Base-by-base conservation (phyloP, 2,888 invertebrate species). In the Hanleya hanleyi region DNA sequence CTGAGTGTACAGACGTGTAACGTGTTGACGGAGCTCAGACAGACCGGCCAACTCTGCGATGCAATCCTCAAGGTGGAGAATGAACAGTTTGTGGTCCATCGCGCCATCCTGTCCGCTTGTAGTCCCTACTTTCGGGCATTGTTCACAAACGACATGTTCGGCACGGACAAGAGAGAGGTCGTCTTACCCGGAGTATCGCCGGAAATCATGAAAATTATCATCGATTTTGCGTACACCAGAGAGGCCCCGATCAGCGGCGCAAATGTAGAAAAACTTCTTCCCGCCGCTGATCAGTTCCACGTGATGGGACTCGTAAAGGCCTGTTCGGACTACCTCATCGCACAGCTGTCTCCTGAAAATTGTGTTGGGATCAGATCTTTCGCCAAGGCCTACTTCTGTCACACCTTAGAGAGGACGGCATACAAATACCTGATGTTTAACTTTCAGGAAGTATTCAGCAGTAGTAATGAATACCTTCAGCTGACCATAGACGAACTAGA, bases 41-140 rank as follows among this genome's bases (percentile, higher is more conserved):
- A 95, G 88, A 94, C 94, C 86, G 95, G 95, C 88, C 93, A 96
- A 84, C 93, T 97, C 57, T 96, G 96, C 91, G 97, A 97, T 91
- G 97, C 96, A 5, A 93, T 94, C 49, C 93, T 95, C 78, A 93
- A 96, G 71, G 95, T 95, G 83, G 96, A 96, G 89, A 95, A 95
- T 75, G 93, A 94, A 69, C 92, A 93, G 77, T 96, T 96, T 88
- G 95, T 95, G 49, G 95, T 97, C 69, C 97, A 97, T 91, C 93
- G 90, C n/a, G 87, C 87, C 71, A 88, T 90, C 73, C 79, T 90
- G 84, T 88, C 89, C 0, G 95, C 96, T 71, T 96, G 96, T 92
- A 97, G 97, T 88, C 94, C 95, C 50, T 97, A 97, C 92, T 97
- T 97, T 92, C 95, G 96, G 90, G 94, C 96, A 61, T 91, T 96